Percentiles rank a stretch among this genome's conserved stretches.
These are phyloP conservation scores for Romanogobio albipinnatus DNA, from an alignment of 2,113 vertebrate species.

Conservation along the genomic window DNA sequence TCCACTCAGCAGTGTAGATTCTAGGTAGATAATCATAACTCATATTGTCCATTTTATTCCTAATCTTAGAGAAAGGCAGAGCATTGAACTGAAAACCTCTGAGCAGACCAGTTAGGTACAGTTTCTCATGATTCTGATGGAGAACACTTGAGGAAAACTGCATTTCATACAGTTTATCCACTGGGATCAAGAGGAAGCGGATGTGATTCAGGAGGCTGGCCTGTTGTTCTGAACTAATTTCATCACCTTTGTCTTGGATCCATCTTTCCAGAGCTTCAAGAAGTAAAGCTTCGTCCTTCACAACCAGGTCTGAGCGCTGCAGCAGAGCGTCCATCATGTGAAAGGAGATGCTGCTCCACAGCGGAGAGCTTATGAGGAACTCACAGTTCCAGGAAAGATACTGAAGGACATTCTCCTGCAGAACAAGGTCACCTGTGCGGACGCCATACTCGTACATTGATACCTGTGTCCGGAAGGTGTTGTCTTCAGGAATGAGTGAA, in stretches of 20 bases:
- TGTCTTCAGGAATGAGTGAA: conserved; percentile 72
- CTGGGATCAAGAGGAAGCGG: conserved; percentile 78
- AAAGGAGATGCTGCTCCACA: conserved; percentile 62
- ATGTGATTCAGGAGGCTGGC: conserved; percentile 64
- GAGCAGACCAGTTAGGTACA: conserved; percentile 63
- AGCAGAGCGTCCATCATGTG: conserved; percentile 66
- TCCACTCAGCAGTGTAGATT: conserved; percentile 68
- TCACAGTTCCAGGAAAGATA: conserved; percentile 78
- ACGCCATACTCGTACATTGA: conserved; percentile 70
- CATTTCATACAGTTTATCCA: conserved; percentile 69
- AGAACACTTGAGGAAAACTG: conserved; percentile 67
- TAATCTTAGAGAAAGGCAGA: conserved; percentile 63
- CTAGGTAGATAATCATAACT: conserved; percentile 64
- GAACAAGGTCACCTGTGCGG: conserved; percentile 64
- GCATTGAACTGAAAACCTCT: conserved; percentile 77
- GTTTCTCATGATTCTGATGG: conserved; percentile 55
- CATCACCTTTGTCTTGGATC: conserved; percentile 54
- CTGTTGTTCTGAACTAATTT: conserved; percentile 45
- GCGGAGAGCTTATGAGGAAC: conserved; percentile 62
- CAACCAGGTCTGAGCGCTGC: conserved; percentile 71
- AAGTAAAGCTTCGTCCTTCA: conserved; percentile 73
- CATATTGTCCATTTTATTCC: conserved; percentile 54
- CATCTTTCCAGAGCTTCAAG: conserved; percentile 71
- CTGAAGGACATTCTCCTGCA: conserved; percentile 73
- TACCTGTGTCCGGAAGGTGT: conserved; percentile 66